Base-by-base conservation (phyloP, 2,797 vertebrate genomes). In the Nannoperca obscura region DNA sequence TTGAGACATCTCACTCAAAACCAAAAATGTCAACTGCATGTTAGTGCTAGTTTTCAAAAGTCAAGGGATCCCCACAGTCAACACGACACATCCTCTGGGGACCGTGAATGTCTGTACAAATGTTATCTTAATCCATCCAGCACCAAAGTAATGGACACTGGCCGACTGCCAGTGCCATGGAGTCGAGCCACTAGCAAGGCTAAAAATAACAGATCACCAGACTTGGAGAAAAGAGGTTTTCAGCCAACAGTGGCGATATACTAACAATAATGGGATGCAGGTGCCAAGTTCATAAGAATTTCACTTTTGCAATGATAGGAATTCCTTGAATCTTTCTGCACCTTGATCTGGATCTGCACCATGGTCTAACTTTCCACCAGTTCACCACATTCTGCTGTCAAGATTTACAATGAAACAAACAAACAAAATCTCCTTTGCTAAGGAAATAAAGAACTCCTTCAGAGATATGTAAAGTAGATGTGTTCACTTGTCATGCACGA, bases 341-440 rank as follows among this genome's bases (percentile, higher is more conserved):
- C 20, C 11, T 32, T 5, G 3, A 65, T 60, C 3, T 11, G 2
- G 10, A 58, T 46, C 54, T 30, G 27, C 47, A 60, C 14, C 22
- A 3, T 32, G 2, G 19, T 74, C 52, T 36, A 62, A 81, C 70
- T 67, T 50, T 71, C 46, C 19, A 14, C 49, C 54, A 44, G n/a
- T 53, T 55, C 57, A 14, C 44, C n/a, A 63, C 59, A 80, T 72
- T 77, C 63, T 86, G 79, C 1, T 34, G 58, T 74, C 60, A 55
- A 34, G 22, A 74, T 74, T 40, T 54, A 9, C 67, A 82, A 49
- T 65, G 53, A 61, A 72, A 81, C 38, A 44, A 85, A 77, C 60
- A 66, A 68, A 73, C 14, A 5, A 84, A 77, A 3, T 73, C 68
- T 46, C 60, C 61, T 57, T 86, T 80, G 71, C 71, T 53, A 63